These are phyloP conservation scores for Atrichornis clamosus DNA, from an alignment of 2,113 vertebrate species.

Conservation along the genomic window DNA sequence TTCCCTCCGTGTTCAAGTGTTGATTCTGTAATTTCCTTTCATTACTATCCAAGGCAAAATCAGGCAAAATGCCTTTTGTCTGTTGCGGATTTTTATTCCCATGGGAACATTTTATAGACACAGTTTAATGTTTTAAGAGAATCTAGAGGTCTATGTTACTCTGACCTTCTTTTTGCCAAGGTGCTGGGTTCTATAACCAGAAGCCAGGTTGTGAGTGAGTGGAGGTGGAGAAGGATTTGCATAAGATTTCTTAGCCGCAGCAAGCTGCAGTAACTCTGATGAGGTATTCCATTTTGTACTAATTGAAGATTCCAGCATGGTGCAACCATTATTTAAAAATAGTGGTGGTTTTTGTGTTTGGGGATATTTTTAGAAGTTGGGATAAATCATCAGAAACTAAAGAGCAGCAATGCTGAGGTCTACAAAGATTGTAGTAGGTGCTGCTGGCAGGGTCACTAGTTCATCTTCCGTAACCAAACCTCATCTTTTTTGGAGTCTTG, in stretches of 20 bases:
- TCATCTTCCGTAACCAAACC: not conserved
- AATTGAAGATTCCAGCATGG: not conserved
- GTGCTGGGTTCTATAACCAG: not conserved
- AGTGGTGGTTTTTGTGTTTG: not conserved
- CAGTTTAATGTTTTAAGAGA: not conserved
- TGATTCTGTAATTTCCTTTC: conserved; percentile 20
- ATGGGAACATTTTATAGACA: not conserved
- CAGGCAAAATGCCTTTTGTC: not conserved
- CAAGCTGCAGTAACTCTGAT: not conserved
- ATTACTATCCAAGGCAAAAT: not conserved
- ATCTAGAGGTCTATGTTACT: not conserved
- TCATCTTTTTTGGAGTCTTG: not conserved
- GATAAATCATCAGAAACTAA: not conserved
- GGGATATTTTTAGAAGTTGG: not conserved
- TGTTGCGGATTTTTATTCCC: not conserved
- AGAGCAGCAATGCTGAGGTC: not conserved
- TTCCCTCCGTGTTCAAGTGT: not conserved
- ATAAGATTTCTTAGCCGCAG: not conserved
- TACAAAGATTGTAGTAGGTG: not conserved
- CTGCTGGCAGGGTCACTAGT: not conserved
- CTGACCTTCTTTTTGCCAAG: not conserved
- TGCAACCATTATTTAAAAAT: not conserved
- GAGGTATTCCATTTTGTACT: not conserved
- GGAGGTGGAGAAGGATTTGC: not conserved
- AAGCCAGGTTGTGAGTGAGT: not conserved